Percentiles rank a stretch among this genome's conserved stretches.
phyloP scores from a whole-genome alignment of 2,888 invertebrate genomes.

The Psylliodes chrysocephalus region DNA sequence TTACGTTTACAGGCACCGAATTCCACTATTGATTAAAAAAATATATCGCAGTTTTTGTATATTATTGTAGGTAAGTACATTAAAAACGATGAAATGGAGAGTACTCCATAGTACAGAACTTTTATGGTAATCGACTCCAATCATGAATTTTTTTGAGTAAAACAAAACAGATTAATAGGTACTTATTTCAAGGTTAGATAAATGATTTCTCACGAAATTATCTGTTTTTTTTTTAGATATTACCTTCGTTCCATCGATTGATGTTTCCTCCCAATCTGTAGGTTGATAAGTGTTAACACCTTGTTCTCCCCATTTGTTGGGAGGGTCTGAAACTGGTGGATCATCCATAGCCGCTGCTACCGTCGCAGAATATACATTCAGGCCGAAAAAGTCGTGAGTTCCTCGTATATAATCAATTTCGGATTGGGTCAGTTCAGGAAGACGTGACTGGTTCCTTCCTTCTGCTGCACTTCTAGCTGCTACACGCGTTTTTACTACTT shows the following conservation, averaged over 20 bases:
- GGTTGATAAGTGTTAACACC: slow-evolving; percentile 25
- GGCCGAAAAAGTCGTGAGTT: slow-evolving; percentile 77
- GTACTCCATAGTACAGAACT: too few species aligned
- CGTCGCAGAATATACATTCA: slow-evolving; percentile 77
- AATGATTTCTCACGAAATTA: not conserved
- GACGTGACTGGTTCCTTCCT: slow-evolving; percentile 69
- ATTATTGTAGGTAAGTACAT: too few species aligned
- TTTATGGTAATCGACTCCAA: too few species aligned
- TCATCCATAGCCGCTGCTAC: slow-evolving; percentile 50
- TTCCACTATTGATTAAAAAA: too few species aligned
- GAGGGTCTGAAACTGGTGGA: slow-evolving; percentile 30
- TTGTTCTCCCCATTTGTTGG: slow-evolving; percentile 29
- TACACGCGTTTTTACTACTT: slow-evolving; percentile 71
- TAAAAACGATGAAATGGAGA: too few species aligned
- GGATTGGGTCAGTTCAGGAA: slow-evolving; percentile 70
- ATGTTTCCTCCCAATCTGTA: slow-evolving; percentile 32
- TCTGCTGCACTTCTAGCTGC: slow-evolving; percentile 69
- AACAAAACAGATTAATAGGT: too few species aligned
- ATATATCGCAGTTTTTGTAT: too few species aligned
- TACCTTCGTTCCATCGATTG: slow-evolving; percentile 15
- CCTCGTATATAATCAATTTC: slow-evolving; percentile 72
- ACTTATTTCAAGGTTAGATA: too few species aligned
- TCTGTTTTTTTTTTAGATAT: too few species aligned
- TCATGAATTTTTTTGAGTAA: too few species aligned
- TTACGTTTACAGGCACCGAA: too few species aligned